phyloP scores from a whole-genome alignment of 92 coral and sea anemone species.

The Anthopleura xanthogrammica region DNA sequence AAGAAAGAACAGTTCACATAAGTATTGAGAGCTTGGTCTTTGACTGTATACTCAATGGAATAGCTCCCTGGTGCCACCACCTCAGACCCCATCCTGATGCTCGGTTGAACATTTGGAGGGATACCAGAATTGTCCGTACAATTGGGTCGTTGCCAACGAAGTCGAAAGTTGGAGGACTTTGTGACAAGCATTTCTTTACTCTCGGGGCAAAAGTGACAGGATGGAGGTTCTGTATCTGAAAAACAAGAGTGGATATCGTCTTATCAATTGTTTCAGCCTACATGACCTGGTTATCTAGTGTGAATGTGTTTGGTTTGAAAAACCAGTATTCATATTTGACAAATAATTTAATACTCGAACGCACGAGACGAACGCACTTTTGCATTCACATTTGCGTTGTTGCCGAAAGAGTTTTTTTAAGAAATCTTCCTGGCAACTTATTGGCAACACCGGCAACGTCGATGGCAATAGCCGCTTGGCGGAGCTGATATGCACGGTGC shows the following conservation, averaged over 20 bases:
- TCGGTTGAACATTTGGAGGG: slow-evolving; percentile 44
- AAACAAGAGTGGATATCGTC: not conserved
- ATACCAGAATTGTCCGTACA: slow-evolving; percentile 82
- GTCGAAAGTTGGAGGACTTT: slow-evolving; percentile 5
- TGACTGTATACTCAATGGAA: slow-evolving; percentile 39
- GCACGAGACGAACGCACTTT: not conserved
- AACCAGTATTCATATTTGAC: too few species aligned
- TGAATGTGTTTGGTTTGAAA: not conserved
- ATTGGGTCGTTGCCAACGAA: slow-evolving; percentile 61
- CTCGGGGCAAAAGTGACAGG: slow-evolving; percentile 57
- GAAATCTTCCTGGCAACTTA: too few species aligned
- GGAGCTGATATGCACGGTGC: too few species aligned
- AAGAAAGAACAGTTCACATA: slow-evolving; percentile 54
- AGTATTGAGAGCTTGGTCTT: slow-evolving; percentile 31
- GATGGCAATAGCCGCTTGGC: too few species aligned
- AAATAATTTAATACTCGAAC: not conserved
- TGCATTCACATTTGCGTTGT: too few species aligned
- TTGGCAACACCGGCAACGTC: too few species aligned
- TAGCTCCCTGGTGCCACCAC: slow-evolving; percentile 46
- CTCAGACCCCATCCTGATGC: slow-evolving; percentile 36
- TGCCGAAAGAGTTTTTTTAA: too few species aligned
- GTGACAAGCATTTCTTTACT: slow-evolving; percentile 36
- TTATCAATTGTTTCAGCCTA: not conserved
- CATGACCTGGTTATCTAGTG: not conserved
- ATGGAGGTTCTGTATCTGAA: slow-evolving; percentile 81